Percentiles rank a stretch among this genome's conserved stretches.
phyloP scores from a whole-genome alignment of 2,888 invertebrate species.

The Meganola albula region DNA sequence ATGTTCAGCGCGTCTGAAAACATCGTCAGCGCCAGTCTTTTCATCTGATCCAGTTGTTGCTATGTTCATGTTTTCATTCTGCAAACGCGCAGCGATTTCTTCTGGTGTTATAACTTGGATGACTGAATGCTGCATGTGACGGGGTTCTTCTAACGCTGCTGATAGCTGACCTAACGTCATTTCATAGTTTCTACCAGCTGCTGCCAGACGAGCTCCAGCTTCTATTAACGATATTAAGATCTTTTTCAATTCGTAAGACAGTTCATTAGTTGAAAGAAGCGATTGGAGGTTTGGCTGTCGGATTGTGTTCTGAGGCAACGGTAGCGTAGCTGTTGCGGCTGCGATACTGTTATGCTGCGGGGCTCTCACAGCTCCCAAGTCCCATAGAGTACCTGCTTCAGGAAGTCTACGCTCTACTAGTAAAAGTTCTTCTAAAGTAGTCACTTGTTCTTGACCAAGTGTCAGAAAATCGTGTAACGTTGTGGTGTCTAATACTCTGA shows the following conservation, averaged over 20 bases:
- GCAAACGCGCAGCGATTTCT: slow-evolving; percentile 51
- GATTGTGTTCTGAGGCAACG: slow-evolving; percentile 43
- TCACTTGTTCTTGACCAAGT: slow-evolving; percentile 54
- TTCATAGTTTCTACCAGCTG: slow-evolving; percentile 61
- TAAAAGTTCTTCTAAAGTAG: slow-evolving; percentile 56
- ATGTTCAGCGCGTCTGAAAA: slow-evolving; percentile 53
- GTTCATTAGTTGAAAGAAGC: slow-evolving; percentile 61
- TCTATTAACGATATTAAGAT: slow-evolving; percentile 66
- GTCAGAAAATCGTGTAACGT: slow-evolving; percentile 64
- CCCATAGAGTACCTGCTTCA: slow-evolving; percentile 62
- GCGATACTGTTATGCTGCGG: slow-evolving; percentile 58
- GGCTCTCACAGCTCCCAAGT: slow-evolving; percentile 60
- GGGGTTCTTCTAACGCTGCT: slow-evolving; percentile 59
- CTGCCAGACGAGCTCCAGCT: slow-evolving; percentile 64
- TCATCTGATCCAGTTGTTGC: background rate
- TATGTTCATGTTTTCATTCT: background rate
- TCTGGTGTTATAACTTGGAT: slow-evolving; percentile 63
- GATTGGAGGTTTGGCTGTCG: slow-evolving; percentile 66
- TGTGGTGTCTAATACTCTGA: slow-evolving; percentile 53
- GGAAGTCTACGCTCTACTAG: slow-evolving; percentile 56
- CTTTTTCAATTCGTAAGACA: slow-evolving; percentile 59
- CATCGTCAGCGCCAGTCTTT: slow-evolving; percentile 25
- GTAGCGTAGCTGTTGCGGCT: slow-evolving; percentile 61
- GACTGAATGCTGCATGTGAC: slow-evolving; percentile 34
- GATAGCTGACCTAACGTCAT: slow-evolving; percentile 53